Percentiles rank a stretch among this genome's conserved stretches.
These are phyloP conservation scores for Ctenodactylus gundi DNA, from an alignment of 2,113 vertebrate species.

Conservation along the genomic window DNA sequence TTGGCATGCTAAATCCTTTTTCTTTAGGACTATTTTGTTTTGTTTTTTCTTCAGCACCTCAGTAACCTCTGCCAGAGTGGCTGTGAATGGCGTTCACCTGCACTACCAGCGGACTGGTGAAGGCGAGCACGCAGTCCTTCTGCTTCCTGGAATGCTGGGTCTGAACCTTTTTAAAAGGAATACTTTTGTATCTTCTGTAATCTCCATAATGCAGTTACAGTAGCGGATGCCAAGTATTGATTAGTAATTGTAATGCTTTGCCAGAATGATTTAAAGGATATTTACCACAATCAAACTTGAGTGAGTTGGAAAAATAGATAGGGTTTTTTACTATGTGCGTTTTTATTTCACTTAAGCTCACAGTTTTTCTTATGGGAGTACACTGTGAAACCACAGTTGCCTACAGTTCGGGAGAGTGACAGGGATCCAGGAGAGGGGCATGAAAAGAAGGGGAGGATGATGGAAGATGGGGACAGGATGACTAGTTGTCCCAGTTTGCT, in stretches of 20 bases:
- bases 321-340: background rate
- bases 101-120: conserved; percentile 89
- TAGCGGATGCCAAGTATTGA: background rate
- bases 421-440: background rate
- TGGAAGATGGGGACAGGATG: background rate
- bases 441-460: background rate
- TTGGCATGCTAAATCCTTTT: background rate
- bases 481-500: background rate
- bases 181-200: background rate
- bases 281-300: background rate
- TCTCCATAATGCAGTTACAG: background rate
- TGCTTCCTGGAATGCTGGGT: conserved; percentile 95
- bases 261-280: background rate
- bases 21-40: background rate
- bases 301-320: background rate
- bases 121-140: conserved; percentile 89
- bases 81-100: conserved; percentile 91
- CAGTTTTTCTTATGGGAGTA: background rate
- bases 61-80: conserved; percentile 81
- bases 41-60: conserved; percentile 84
- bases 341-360: background rate
- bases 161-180: conserved; percentile 55
- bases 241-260: background rate
- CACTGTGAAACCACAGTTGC: background rate
- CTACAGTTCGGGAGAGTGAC: background rate